Conservation (phyloP, 2,888 invertebrate species). For the Mimumesa dahlbomi region DNA sequence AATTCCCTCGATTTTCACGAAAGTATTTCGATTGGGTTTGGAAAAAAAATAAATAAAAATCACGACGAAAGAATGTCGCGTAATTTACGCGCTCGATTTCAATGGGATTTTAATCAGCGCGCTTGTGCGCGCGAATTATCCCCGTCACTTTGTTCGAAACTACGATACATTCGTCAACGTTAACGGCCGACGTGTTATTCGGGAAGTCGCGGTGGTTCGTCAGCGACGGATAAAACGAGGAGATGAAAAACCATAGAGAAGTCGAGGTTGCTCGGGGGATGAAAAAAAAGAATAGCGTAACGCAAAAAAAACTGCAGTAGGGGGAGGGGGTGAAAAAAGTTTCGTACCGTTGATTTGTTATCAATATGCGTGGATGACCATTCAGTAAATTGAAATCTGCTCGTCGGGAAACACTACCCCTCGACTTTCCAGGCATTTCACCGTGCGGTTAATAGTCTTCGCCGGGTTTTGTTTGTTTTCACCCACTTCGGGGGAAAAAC, state of each 20-base stretch:
- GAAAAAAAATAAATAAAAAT: too few species aligned
- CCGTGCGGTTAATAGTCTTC: slow-evolving; percentile 15
- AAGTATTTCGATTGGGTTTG: too few species aligned
- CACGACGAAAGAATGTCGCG: too few species aligned
- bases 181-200: neutral
- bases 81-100: too few species aligned
- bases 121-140: neutral
- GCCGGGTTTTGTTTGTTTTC: too few species aligned
- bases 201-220: neutral
- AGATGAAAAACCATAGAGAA: neutral
- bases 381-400: neutral
- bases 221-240: neutral
- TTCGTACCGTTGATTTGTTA: slow-evolving; percentile 9
- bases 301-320: neutral
- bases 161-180: neutral
- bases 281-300: slow-evolving; percentile 10
- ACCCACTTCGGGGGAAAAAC: too few species aligned
- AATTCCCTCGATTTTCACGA: too few species aligned
- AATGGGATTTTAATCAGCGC: neutral
- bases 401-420: neutral
- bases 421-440: neutral
- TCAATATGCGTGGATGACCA: neutral
- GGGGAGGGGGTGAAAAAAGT: too few species aligned
- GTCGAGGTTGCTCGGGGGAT: neutral
- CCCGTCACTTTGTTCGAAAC: neutral